Percentiles rank a stretch among this genome's conserved stretches.
These are phyloP conservation scores for Amblyopsis hoosieri DNA, from an alignment of 2,797 vertebrate genomes.

Conservation along the genomic window DNA sequence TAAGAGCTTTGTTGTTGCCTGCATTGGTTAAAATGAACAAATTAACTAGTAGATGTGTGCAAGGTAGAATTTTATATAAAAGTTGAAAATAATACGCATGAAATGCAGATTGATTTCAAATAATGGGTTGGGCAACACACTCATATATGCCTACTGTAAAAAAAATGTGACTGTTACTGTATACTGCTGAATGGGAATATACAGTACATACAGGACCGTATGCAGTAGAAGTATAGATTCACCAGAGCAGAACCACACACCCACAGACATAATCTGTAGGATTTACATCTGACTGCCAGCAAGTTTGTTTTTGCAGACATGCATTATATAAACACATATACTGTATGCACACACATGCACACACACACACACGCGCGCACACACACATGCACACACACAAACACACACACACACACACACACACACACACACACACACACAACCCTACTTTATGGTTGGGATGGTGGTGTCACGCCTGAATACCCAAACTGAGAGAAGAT, in stretches of 20 bases:
- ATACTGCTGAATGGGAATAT: too few relatives aligned
- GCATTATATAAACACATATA: neutral
- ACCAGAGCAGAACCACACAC: conserved; percentile 1
- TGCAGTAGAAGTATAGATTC: neutral
- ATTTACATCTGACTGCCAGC: neutral
- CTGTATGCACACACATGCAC: conserved; percentile 9
- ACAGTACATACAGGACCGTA: too few relatives aligned
- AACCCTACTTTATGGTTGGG: conserved; percentile 3
- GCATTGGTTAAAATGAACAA: too few relatives aligned
- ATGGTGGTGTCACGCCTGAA: conserved; percentile 31
- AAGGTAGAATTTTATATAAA: too few relatives aligned
- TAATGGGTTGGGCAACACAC: too few relatives aligned
- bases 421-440: neutral
- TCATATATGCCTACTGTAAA: too few relatives aligned
- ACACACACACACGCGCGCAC: conserved; percentile 1
- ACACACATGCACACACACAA: neutral
- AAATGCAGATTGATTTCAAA: too few relatives aligned
- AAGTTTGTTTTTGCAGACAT: neutral
- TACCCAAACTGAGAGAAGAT: conserved; percentile 13
- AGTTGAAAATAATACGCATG: too few relatives aligned
- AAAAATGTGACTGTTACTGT: too few relatives aligned
- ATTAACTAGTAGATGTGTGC: too few relatives aligned
- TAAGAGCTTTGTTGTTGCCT: too few relatives aligned
- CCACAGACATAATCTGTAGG: neutral
- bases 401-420: conserved; percentile 7